phyloP scores from a whole-genome alignment of 2,113 vertebrate genomes.

The Pristiophorus japonicus region DNA sequence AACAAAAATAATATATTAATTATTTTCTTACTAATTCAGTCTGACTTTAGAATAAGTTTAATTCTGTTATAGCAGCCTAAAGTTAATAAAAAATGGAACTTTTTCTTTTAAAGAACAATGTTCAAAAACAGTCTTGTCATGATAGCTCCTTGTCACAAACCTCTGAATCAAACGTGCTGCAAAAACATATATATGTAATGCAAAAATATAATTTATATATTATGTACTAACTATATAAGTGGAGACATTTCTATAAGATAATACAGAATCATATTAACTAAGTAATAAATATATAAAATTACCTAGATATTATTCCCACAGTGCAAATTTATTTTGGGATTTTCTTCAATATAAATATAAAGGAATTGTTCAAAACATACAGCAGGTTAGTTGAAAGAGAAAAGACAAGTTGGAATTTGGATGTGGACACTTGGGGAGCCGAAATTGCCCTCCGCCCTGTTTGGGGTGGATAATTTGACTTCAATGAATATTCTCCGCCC shows the following conservation, averaged over 20 bases:
- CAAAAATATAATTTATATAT: background rate
- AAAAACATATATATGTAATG: background rate
- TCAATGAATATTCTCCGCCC: too few relatives aligned
- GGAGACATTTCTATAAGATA: background rate
- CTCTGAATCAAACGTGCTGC: background rate
- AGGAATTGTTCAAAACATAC: background rate
- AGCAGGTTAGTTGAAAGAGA: background rate
- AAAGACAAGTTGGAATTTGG: background rate
- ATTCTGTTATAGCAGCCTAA: background rate
- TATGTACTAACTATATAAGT: background rate
- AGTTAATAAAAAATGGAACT: background rate
- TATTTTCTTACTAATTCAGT: background rate
- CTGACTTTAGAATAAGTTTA: background rate
- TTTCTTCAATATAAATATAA: too few relatives aligned
- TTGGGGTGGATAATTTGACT: too few relatives aligned
- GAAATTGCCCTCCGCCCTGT: too few relatives aligned
- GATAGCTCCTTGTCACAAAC: background rate
- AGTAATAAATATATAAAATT: background rate
- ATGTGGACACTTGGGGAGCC: too few relatives aligned
- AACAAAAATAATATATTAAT: background rate
- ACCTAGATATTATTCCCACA: background rate
- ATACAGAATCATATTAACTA: background rate
- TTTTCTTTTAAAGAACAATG: background rate
- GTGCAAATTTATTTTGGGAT: background rate
- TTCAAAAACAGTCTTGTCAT: background rate